phyloP scores from a whole-genome alignment of 2,888 invertebrate genomes.

The Acleris holmiana region DNA sequence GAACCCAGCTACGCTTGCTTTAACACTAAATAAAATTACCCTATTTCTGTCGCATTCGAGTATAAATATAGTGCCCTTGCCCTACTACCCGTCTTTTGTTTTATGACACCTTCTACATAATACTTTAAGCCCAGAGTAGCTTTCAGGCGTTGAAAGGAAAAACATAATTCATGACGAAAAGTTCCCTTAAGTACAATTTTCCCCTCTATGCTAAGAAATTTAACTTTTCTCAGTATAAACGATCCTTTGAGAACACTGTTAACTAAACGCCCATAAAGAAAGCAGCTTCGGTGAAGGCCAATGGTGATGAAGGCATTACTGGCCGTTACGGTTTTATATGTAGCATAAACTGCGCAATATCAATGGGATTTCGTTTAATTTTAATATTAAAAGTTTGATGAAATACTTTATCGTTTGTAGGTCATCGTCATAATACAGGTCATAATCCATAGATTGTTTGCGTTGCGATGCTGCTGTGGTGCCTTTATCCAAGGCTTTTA shows the following conservation, averaged over 20 bases:
- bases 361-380: slow-evolving; percentile 28
- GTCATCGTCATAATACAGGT: not conserved
- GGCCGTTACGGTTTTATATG: slow-evolving; percentile 16
- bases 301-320: not conserved
- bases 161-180: slow-evolving; percentile 32
- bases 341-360: slow-evolving; percentile 22
- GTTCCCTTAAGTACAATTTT: slow-evolving; percentile 35
- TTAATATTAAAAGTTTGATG: slow-evolving; percentile 25
- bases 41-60: no score
- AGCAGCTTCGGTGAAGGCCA: slow-evolving; percentile 26
- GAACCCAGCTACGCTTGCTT: no score
- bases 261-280: slow-evolving; percentile 26
- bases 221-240: slow-evolving; percentile 25
- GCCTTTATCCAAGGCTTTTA: no score
- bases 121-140: slow-evolving; percentile 17
- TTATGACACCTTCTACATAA: slow-evolving; percentile 26
- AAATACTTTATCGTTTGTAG: slow-evolving; percentile 19
- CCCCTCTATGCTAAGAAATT: slow-evolving; percentile 27
- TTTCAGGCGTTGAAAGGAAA: slow-evolving; percentile 12
- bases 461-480: no score
- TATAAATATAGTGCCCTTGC: not conserved
- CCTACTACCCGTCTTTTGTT: slow-evolving; percentile 14
- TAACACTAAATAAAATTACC: no score
- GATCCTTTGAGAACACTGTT: slow-evolving; percentile 16
- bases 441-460: not conserved